Percentiles rank a stretch among this genome's conserved stretches.
phyloP scores from a whole-genome alignment of 2,888 invertebrate species.

The Tromatobia lineatoria region DNA sequence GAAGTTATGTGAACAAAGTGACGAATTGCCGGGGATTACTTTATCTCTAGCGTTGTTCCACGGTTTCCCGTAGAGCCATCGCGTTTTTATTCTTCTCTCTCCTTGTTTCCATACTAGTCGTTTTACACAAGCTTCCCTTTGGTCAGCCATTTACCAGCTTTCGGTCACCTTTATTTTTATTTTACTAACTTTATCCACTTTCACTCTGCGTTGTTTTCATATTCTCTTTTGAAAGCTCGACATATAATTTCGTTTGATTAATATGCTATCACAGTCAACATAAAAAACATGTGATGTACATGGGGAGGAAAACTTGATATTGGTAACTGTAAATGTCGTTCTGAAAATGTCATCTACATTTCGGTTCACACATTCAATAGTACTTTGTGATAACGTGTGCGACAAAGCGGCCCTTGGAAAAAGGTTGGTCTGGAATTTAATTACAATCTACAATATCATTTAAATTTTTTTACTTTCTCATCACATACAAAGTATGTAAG shows the following conservation, averaged over 20 bases:
- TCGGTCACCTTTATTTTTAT: not conserved
- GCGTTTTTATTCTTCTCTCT: conserved; percentile 34
- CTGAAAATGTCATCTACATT: no score
- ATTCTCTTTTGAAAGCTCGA: not conserved
- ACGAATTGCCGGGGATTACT: conserved; percentile 79
- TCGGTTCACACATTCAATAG: no score
- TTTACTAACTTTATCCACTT: not conserved
- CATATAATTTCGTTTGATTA: not conserved
- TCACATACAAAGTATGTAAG: no score
- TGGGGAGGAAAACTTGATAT: no score
- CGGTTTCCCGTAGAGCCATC: conserved; percentile 17
- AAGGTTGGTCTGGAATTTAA: no score
- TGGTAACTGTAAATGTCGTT: no score
- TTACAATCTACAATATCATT: no score
- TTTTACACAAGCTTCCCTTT: not conserved
- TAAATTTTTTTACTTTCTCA: no score
- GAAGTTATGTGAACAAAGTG: conserved; percentile 74
- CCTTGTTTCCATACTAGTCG: conserved; percentile 8
- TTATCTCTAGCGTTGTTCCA: conserved; percentile 54
- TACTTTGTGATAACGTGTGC: no score
- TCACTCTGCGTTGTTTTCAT: not conserved
- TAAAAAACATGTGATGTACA: not conserved
- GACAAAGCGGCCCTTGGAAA: no score
- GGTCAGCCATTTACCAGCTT: not conserved
- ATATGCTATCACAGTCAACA: not conserved